Evolutionary conservation across 2,888 invertebrate genomes (phyloP).

Genomic region (Tolmerus cingulatus): DNA sequence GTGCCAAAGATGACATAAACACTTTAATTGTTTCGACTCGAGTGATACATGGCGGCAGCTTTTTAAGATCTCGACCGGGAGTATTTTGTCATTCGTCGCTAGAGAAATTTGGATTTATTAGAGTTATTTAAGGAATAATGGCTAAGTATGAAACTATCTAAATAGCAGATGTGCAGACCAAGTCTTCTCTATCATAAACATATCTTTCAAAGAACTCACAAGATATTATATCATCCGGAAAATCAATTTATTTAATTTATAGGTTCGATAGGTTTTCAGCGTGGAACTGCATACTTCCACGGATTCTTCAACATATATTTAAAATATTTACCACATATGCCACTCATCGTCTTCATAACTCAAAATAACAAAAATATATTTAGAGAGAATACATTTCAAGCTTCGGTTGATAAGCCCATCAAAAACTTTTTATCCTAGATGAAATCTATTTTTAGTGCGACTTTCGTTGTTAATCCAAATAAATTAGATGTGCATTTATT

Average conservation of each 20-base stretch:
- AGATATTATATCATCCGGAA: background rate
- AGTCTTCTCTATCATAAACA: no score
- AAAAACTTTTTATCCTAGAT: no score
- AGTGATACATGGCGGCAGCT: background rate
- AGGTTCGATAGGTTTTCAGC: background rate
- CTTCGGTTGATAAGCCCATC: no score
- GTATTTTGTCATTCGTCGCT: background rate
- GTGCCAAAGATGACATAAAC: background rate
- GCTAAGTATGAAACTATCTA: background rate
- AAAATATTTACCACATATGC: background rate
- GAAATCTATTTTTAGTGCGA: background rate
- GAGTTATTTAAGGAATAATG: background rate
- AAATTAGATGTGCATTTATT: background rate
- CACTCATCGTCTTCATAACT: background rate
- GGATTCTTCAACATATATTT: background rate
- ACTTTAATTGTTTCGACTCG: background rate
- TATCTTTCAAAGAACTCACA: background rate
- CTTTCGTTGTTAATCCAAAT: background rate
- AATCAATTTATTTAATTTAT: background rate
- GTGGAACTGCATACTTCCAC: background rate
- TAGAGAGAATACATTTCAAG: background rate
- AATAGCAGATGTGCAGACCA: background rate
- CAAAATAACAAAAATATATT: background rate
- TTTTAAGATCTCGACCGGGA: background rate
- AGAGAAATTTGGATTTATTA: background rate